phyloP scores from a whole-genome alignment of 1,140 invertebrate genomes.

The Drosophila navojoa region DNA sequence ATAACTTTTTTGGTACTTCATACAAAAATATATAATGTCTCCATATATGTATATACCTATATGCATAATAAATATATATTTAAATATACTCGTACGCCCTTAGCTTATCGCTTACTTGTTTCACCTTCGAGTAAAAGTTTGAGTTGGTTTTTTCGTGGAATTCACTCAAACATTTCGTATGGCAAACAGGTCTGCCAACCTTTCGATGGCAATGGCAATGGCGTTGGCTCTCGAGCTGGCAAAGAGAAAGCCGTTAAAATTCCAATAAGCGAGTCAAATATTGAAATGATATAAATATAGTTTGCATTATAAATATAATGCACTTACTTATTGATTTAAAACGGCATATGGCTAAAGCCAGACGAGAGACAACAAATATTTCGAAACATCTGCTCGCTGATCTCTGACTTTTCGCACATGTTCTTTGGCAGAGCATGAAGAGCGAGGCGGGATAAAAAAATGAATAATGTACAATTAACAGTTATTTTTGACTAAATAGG shows the following conservation, averaged over 20 bases:
- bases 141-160: constrained; percentile 6
- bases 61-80: too few relatives aligned
- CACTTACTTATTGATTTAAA: constrained; percentile 11
- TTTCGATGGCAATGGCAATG: neutral
- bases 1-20: too few relatives aligned
- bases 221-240: constrained; percentile 1
- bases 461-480: constrained; percentile 34
- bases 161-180: constrained; percentile 9
- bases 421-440: constrained; percentile 19
- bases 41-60: too few relatives aligned
- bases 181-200: constrained; percentile 26
- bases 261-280: constrained; percentile 4
- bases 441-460: constrained; percentile 38
- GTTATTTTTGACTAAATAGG: too few relatives aligned
- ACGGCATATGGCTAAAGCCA: constrained; percentile 51
- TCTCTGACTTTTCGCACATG: constrained; percentile 69
- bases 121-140: constrained; percentile 13
- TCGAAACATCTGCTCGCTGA: constrained; percentile 64
- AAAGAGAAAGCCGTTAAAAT: constrained; percentile 43
- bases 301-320: too few relatives aligned
- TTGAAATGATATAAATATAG: too few relatives aligned
- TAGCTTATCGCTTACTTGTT: neutral
- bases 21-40: too few relatives aligned
- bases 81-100: neutral
- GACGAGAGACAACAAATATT: constrained; percentile 32